Evolutionary conservation across 2,888 invertebrate genomes (phyloP).

Genomic region (Drosophila fulvimacula): DNA sequence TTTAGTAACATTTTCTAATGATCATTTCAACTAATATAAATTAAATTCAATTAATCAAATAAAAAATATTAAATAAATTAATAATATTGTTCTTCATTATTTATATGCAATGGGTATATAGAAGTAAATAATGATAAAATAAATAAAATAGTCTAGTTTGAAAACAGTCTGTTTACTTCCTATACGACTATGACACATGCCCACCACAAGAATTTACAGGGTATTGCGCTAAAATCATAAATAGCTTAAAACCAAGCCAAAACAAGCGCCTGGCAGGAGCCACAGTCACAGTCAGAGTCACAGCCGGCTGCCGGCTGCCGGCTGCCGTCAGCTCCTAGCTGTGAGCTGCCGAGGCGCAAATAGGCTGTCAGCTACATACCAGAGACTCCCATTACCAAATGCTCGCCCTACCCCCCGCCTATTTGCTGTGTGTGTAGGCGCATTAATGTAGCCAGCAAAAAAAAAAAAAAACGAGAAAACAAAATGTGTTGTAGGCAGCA

Average conservation of each 20-base stretch:
- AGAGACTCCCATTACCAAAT: constrained; percentile 19
- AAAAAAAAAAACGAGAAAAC: constrained; percentile 2
- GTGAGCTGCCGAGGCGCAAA: constrained; percentile 63
- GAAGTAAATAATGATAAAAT: no score
- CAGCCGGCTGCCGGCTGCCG: constrained; percentile 24
- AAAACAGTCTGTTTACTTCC: no score
- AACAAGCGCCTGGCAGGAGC: constrained; percentile 68
- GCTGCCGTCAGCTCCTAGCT: constrained; percentile 28
- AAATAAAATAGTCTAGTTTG: no score
- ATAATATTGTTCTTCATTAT: no score
- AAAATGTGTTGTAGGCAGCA: constrained; percentile 50
- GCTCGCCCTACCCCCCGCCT: not conserved
- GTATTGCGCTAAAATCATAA: constrained; percentile 68
- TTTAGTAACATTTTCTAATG: no score
- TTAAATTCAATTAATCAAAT: no score
- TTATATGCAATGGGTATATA: no score
- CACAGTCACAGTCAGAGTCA: constrained; percentile 62
- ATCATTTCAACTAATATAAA: no score
- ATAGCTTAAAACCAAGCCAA: constrained; percentile 69
- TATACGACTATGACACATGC: not conserved
- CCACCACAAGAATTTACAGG: not conserved
- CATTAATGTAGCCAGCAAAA: constrained; percentile 67
- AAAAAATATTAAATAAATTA: no score
- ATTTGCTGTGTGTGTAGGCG: constrained; percentile 64
- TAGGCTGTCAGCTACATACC: constrained; percentile 71